phyloP scores from a whole-genome alignment of 2,113 vertebrate species.

The Hoplias malabaricus region DNA sequence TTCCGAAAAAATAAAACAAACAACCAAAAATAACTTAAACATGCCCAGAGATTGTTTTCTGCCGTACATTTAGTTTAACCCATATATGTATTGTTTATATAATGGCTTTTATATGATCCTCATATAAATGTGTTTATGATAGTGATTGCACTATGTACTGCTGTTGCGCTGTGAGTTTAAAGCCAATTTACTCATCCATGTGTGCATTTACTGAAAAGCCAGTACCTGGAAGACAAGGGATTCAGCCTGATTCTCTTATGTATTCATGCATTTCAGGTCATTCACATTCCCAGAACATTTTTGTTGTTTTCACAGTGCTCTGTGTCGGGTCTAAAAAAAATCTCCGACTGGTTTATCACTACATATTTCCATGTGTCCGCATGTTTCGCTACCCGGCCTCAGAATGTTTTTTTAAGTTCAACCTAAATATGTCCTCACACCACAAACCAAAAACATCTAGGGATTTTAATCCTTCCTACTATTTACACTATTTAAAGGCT shows the following conservation, averaged over 20 bases:
- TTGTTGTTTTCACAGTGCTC: slow-evolving; percentile 25
- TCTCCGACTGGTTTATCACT: slow-evolving; percentile 2
- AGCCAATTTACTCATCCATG: slow-evolving; percentile 4
- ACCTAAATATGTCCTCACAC: neutral
- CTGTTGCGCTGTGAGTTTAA: slow-evolving; percentile 15
- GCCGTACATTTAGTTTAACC: neutral
- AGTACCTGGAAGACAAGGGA: slow-evolving; percentile 33
- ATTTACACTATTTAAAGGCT: too few species aligned
- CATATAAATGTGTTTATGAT: neutral
- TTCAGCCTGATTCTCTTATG: slow-evolving; percentile 34
- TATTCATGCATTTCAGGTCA: slow-evolving; percentile 27
- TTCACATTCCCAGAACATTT: slow-evolving; percentile 32
- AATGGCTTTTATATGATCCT: neutral
- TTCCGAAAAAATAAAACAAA: too few species aligned
- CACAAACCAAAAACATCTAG: neutral
- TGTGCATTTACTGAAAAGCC: slow-evolving; percentile 30
- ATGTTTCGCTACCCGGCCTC: neutral
- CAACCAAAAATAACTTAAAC: too few species aligned
- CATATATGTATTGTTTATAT: too few species aligned
- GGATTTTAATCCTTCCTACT: neutral
- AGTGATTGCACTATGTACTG: neutral
- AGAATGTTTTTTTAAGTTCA: neutral
- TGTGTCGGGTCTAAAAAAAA: slow-evolving; percentile 10
- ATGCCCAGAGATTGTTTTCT: neutral
- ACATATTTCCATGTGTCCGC: neutral